Evolutionary conservation across 2,797 vertebrate genomes (phyloP), one percentile per base, ranked within the genome.

Genomic region (Coilia nasus): DNA sequence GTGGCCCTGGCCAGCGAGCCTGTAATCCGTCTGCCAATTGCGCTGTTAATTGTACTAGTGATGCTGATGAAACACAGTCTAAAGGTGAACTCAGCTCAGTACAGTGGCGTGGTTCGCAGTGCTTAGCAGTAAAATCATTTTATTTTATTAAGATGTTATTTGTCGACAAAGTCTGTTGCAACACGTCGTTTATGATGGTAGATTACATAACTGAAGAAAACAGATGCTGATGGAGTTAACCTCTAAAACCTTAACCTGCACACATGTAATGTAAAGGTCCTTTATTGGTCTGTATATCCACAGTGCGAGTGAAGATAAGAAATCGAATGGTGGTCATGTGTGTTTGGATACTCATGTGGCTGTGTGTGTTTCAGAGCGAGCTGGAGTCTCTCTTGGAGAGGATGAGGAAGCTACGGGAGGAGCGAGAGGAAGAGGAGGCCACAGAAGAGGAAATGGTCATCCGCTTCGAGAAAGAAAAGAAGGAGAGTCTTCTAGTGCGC

Each of bases 391-490:
- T 97, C 86, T 96, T 97, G 95, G 95, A 95, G 84, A 95, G 95
- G 87, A 96, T 97, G 96, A 96, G 96, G 89, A 94, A 94, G 87
- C 93, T 97, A 41, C 96, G 95, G 64, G 96, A 95, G 91, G 95
- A 96, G 83, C 93, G 96, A 0, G 96, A 96, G 86, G 96, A 96
- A 0, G 96, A 96, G 60, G 93, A 89, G 78, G 91, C 95, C 1
- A 94, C 96, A 82, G 95, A 95, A 87, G 96, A 96, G 90, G 96
- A 97, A 91, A 96, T 96, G 96, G 94, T 94, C 89, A 96, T 96
- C 82, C 94, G 95, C 85, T 96, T 96, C 90, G 96, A 96, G 87
- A 96, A 96, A 82, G 96, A 97, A 86, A 96, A 96, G 89, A 96
- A 96, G 75, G 96, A 96, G 91, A 96, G 95, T 90, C 95, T 96